Conservation (phyloP, 2,888 invertebrate species). For the Drosophila hamatofila region DNA sequence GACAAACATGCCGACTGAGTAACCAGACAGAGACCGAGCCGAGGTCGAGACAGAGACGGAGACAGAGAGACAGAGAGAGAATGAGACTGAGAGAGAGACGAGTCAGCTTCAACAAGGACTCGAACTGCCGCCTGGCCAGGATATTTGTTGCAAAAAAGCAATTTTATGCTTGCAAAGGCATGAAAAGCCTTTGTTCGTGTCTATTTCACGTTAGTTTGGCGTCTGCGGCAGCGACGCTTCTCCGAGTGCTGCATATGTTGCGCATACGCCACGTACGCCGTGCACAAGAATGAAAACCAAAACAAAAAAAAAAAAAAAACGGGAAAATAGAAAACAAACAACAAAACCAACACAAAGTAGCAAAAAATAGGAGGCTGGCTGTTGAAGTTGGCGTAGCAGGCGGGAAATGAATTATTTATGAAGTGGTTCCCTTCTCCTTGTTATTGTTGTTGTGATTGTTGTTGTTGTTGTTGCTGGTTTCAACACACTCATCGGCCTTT, state of each 20-base stretch:
- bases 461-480: slow-evolving; percentile 48
- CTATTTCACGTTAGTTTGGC: slow-evolving; percentile 83
- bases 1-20: slow-evolving; percentile 49
- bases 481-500: slow-evolving; percentile 68
- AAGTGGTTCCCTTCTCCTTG: slow-evolving; percentile 79
- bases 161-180: slow-evolving; percentile 82
- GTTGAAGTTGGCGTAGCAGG: slow-evolving; percentile 73
- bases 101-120: slow-evolving; percentile 30
- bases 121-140: slow-evolving; percentile 50
- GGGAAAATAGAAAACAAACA: slow-evolving; percentile 12
- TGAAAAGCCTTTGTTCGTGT: slow-evolving; percentile 82
- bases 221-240: slow-evolving; percentile 61
- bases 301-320: slow-evolving; percentile 18
- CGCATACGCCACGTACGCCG: slow-evolving; percentile 73
- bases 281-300: slow-evolving; percentile 27
- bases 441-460: slow-evolving; percentile 45
- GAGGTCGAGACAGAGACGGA: slow-evolving; percentile 17
- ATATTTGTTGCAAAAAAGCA: slow-evolving; percentile 82
- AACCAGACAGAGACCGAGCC: slow-evolving; percentile 23
- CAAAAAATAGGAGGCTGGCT: slow-evolving; percentile 38
- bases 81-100: slow-evolving; percentile 6
- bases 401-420: slow-evolving; percentile 85
- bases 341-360: slow-evolving; percentile 14
- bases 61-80: slow-evolving; percentile 4
- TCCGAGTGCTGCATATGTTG: slow-evolving; percentile 74